phyloP scores from a whole-genome alignment of 2,888 invertebrate genomes.

The Nomada fabriciana region DNA sequence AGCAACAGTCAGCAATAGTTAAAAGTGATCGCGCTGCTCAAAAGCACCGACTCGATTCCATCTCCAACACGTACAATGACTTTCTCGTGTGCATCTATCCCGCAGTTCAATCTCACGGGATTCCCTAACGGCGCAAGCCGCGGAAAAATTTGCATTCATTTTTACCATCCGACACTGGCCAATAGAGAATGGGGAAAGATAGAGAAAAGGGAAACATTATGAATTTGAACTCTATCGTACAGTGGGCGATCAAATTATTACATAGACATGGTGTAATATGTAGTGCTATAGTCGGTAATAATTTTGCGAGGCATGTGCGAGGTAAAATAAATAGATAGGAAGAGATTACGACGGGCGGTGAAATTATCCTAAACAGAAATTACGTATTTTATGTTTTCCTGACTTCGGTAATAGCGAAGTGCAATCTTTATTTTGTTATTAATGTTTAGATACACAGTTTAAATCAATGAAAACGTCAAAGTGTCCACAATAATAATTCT shows the following conservation, averaged over 20 bases:
- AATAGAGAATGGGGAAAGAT: conserved; percentile 32
- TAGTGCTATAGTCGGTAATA: too few relatives aligned
- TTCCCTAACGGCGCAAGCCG: conserved; percentile 1
- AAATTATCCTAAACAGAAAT: too few relatives aligned
- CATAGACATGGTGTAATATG: too few relatives aligned
- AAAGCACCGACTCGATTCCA: conserved; percentile 31
- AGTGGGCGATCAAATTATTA: conserved; percentile 46
- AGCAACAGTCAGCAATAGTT: conserved; percentile 3
- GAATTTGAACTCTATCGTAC: conserved; percentile 39
- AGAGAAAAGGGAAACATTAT: conserved; percentile 25
- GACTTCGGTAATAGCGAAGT: too few relatives aligned
- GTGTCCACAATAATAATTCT: too few relatives aligned
- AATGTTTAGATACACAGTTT: too few relatives aligned
- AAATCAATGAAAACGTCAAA: too few relatives aligned
- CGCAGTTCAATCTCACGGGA: conserved; percentile 47
- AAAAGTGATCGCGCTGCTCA: conserved; percentile 31
- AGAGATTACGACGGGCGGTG: too few relatives aligned
- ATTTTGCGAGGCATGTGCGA: too few relatives aligned
- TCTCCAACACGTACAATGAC: conserved; percentile 14
- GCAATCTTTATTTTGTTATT: too few relatives aligned
- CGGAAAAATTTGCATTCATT: conserved; percentile 3
- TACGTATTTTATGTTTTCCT: too few relatives aligned
- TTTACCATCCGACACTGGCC: background rate
- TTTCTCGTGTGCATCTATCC: conserved; percentile 37
- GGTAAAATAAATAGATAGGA: too few relatives aligned